Evolutionary conservation across 1,140 invertebrate genomes (phyloP).

Genomic region (Stegodyphus mimosarum): DNA sequence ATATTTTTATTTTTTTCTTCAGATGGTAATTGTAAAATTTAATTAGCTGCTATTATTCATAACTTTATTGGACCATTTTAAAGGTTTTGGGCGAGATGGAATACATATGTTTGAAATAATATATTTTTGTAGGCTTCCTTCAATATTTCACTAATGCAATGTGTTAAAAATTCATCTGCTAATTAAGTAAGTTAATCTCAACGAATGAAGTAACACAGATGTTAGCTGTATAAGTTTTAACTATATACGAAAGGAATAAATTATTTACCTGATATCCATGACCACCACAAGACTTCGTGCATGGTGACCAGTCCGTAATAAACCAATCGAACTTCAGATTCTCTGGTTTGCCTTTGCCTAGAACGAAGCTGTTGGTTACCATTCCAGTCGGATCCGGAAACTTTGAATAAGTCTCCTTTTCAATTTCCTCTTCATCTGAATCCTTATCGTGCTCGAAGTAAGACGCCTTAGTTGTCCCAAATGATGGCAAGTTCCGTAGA

Average conservation of each 20-base stretch:
- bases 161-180: too few relatives aligned
- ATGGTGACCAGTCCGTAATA: constrained; percentile 84
- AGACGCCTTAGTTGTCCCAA: constrained; percentile 5
- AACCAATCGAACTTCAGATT: constrained; percentile 80
- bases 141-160: too few relatives aligned
- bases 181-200: too few relatives aligned
- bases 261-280: constrained; percentile 75
- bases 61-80: too few relatives aligned
- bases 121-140: too few relatives aligned
- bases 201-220: too few relatives aligned
- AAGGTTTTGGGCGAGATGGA: too few relatives aligned
- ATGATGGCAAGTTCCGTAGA: constrained; percentile 32
- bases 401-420: background rate
- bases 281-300: constrained; percentile 86
- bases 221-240: too few relatives aligned
- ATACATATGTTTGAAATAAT: too few relatives aligned
- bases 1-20: too few relatives aligned
- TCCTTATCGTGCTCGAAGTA: background rate
- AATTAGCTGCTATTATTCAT: too few relatives aligned
- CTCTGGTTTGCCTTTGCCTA: constrained; percentile 68
- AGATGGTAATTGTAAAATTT: too few relatives aligned
- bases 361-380: constrained; percentile 65
- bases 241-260: background rate
- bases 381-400: background rate
- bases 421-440: background rate